These are phyloP conservation scores for Myanophis thanlyinensis DNA, from an alignment of 2,113 vertebrate species.

Conservation along the genomic window DNA sequence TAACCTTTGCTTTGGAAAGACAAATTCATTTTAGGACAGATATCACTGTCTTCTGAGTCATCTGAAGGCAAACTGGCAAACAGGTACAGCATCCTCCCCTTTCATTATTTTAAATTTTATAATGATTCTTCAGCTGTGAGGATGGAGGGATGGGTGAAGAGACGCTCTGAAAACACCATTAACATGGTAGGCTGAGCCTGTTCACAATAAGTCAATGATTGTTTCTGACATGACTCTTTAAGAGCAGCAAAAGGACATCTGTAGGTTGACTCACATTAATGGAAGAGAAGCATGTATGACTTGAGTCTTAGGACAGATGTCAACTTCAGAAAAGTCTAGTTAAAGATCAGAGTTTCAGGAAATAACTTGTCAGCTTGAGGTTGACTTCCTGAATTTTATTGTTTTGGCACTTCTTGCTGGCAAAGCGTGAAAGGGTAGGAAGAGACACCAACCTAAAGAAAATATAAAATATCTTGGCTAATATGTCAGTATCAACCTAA, in stretches of 20 bases:
- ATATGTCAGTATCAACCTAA: neutral
- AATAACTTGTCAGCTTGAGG: conserved; percentile 56
- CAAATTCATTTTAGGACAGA: conserved; percentile 18
- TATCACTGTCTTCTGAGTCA: neutral
- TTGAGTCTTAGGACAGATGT: conserved; percentile 64
- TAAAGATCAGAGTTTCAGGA: conserved; percentile 46
- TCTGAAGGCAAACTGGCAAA: conserved; percentile 23
- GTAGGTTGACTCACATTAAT: conserved; percentile 54
- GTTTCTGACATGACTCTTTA: conserved; percentile 43
- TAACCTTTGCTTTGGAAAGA: conserved; percentile 19
- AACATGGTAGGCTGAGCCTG: conserved; percentile 48
- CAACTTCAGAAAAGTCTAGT: conserved; percentile 49
- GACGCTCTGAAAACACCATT: conserved; percentile 53
- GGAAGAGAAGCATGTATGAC: conserved; percentile 48
- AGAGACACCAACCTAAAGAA: neutral
- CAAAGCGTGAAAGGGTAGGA: conserved; percentile 40
- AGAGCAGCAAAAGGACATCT: conserved; percentile 46
- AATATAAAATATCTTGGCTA: neutral
- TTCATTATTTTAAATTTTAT: conserved; percentile 28
- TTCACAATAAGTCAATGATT: conserved; percentile 69
- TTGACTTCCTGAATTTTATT: conserved; percentile 34
- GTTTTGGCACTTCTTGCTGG: conserved; percentile 41
- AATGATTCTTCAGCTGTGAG: conserved; percentile 35
- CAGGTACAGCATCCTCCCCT: conserved; percentile 6
- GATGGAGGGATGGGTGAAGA: conserved; percentile 24